Evolutionary conservation across 2,797 vertebrate genomes (phyloP).

Genomic region (Hippoglossus hippoglossus): DNA sequence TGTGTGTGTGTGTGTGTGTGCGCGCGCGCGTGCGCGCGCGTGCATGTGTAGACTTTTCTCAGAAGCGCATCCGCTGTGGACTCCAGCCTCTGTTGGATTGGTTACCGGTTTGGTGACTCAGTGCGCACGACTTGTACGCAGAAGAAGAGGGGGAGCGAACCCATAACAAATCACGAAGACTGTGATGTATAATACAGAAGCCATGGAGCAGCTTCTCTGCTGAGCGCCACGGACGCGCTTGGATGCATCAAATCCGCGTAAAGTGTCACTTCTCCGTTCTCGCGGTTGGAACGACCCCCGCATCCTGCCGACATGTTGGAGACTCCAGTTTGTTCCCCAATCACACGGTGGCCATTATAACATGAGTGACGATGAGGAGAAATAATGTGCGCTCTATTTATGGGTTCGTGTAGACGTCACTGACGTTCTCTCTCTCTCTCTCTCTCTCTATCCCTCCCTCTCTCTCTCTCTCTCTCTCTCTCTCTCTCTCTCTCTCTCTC

Average conservation of each 20-base stretch:
- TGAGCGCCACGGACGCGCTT: too few relatives aligned
- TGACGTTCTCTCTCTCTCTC: constrained; percentile 48
- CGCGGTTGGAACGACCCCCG: too few relatives aligned
- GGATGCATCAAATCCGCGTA: too few relatives aligned
- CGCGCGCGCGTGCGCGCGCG: too few relatives aligned
- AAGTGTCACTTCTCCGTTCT: too few relatives aligned
- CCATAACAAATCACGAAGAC: background rate
- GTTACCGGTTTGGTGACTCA: constrained; percentile 50
- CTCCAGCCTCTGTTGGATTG: constrained; percentile 6
- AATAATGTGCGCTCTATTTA: constrained; percentile 47
- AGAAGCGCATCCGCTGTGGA: constrained; percentile 8
- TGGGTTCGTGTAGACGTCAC: constrained; percentile 62
- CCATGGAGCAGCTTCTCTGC: too few relatives aligned
- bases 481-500: too few relatives aligned
- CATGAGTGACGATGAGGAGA: constrained; percentile 1
- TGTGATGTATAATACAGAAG: background rate
- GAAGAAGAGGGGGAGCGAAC: background rate
- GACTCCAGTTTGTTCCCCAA: background rate
- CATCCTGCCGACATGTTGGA: background rate
- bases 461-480: background rate
- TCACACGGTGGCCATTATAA: background rate
- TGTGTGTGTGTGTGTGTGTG: background rate
- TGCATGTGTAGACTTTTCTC: background rate
- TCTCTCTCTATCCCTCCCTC: constrained; percentile 15
- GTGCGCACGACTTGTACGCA: background rate